Evolutionary conservation across 2,113 vertebrate species (phyloP), one percentile per base, ranked within the genome.

Genomic region (Callaeas wilsoni): DNA sequence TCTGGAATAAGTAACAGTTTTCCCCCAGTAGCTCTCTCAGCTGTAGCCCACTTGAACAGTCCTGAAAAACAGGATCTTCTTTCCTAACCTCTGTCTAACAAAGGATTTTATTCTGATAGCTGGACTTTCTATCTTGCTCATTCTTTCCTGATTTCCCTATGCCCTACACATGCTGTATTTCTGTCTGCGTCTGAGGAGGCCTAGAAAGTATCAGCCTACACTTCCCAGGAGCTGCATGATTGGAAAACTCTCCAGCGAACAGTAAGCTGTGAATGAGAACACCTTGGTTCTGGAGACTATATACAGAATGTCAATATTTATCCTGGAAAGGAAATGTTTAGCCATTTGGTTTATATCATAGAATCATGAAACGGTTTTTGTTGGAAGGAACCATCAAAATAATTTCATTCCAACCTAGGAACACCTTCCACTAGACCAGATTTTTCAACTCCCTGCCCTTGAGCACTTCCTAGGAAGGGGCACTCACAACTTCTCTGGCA

Each of bases 41-140:
- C 25, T 42, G 6, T 20, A 68, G 14, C 9, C 32, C 1, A 0
- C 3, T 37, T 53, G 44, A 18, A 25, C 2, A 56, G 16, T 21
- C 22, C 20, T 37, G 22, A 82, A 82, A 91, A 92, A 50, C 9
- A 60, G 7, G 26, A 50, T 30, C 20, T 62, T 22, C 46, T 71
- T 55, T 93, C 13, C 29, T 70, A 9, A 52, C 27, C 10, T 90
- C 53, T 27, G 2, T 52, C 41, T 52, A 68, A n/a, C 35, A 11
- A 47, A 71, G 27, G 12, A 18, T 21, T 68, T 73, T 56, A 50
- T 67, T 30, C 21, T 78, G 6, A 10, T 42, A 25, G 30, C 4
- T 35, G 22, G 4, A 17, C n/a, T 78, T 81, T 59, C 23, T 35
- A 33, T 41, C 41, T 55, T 57, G 4, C 7, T 88, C 5, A 14